phyloP scores from a whole-genome alignment of 2,113 vertebrate genomes.

The Eubucco bourcierii region DNA sequence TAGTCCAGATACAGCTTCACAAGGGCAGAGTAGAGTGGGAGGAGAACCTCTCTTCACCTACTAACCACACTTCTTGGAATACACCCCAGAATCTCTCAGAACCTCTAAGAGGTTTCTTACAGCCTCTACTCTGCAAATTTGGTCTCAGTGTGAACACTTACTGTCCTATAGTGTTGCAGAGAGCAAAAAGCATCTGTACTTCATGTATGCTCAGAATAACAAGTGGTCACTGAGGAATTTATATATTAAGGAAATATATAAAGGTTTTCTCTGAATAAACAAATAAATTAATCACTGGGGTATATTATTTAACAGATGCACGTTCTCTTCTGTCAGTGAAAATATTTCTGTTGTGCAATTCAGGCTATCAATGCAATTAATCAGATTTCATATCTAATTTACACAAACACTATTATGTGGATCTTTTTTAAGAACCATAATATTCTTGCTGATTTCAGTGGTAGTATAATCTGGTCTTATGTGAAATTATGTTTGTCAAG shows the following conservation, averaged over 20 bases:
- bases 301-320: not conserved
- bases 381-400: not conserved
- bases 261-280: not conserved
- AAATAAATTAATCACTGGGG: not conserved
- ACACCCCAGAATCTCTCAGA: not conserved
- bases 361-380: not conserved
- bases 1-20: too few relatives aligned
- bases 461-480: not conserved
- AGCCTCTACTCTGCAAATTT: not conserved
- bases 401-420: not conserved
- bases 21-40: too few relatives aligned
- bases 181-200: fast-evolving
- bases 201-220: not conserved
- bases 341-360: not conserved
- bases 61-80: too few relatives aligned
- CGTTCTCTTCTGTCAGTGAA: not conserved
- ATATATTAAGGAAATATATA: not conserved
- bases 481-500: not conserved
- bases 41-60: too few relatives aligned
- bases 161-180: not conserved
- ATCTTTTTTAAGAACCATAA: not conserved
- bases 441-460: not conserved
- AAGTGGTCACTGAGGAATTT: not conserved
- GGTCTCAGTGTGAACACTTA: not conserved
- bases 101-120: not conserved